phyloP scores from a whole-genome alignment of 2,888 invertebrate species.

The Yponomeuta sedellus region DNA sequence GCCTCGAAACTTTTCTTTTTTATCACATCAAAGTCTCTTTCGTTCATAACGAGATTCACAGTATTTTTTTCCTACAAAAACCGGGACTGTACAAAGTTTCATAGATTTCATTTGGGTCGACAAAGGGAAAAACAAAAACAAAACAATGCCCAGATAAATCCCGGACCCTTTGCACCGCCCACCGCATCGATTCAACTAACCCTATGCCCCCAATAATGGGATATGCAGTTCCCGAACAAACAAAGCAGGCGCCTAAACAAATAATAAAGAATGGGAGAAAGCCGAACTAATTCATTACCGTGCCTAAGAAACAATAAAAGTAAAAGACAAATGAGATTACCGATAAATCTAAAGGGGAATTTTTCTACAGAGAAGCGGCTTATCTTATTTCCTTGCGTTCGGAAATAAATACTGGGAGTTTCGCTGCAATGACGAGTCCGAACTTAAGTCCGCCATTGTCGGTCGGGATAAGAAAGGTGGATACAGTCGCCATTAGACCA shows the following conservation, averaged over 20 bases:
- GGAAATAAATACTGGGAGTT: conserved; percentile 55
- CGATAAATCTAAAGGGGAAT: conserved; percentile 60
- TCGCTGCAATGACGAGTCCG: conserved; percentile 54
- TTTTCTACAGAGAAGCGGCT: conserved; percentile 53
- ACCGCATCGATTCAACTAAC: conserved; percentile 57
- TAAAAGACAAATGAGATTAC: conserved; percentile 61
- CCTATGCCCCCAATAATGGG: conserved; percentile 37
- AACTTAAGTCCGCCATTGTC: conserved; percentile 61
- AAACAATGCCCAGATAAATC: conserved; percentile 53
- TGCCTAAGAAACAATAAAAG: conserved; percentile 61
- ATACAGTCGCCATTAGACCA: too few species aligned
- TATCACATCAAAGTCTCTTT: conserved; percentile 51
- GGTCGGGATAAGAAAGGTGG: conserved; percentile 57
- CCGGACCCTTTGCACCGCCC: conserved; percentile 56
- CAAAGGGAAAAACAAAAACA: conserved; percentile 34
- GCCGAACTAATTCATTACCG: conserved; percentile 60
- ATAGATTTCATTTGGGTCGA: conserved; percentile 26
- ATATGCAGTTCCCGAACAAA: conserved; percentile 38
- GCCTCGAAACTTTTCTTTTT: conserved; percentile 42
- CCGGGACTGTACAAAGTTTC: conserved; percentile 28
- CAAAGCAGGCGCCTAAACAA: conserved; percentile 50
- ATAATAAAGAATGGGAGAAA: conserved; percentile 48
- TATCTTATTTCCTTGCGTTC: conserved; percentile 64
- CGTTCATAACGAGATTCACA: conserved; percentile 40
- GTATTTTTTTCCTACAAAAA: conserved; percentile 34